These are phyloP conservation scores for Ammodytes marinus DNA, from an alignment of 2,113 vertebrate genomes.

Conservation along the genomic window DNA sequence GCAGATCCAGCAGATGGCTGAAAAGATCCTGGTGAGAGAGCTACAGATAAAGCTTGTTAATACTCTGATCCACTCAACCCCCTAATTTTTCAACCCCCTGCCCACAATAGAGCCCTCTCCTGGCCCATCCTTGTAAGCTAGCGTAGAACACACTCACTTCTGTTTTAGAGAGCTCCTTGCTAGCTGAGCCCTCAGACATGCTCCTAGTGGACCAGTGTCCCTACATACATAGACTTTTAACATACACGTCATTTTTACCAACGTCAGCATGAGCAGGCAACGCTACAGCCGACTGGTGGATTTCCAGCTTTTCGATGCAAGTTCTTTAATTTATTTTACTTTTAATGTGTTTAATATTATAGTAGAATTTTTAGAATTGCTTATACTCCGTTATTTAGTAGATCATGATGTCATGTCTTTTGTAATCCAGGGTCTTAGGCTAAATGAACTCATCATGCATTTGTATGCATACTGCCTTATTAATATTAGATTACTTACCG, in stretches of 20 bases:
- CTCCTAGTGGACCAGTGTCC: not conserved
- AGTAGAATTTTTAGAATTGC: not conserved
- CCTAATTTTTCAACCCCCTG: conserved; percentile 42
- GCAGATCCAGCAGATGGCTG: conserved; percentile 99
- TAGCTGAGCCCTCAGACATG: conserved; percentile 22
- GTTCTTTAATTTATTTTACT: conserved; percentile 38
- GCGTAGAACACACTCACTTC: conserved; percentile 21
- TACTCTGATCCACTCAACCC: conserved; percentile 45
- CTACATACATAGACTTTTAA: conserved; percentile 25
- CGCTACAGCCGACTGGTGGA: conserved; percentile 58
- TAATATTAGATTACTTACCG: too few relatives aligned
- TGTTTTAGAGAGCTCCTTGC: conserved; percentile 24
- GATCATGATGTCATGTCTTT: not conserved
- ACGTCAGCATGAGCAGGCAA: conserved; percentile 64
- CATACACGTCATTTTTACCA: not conserved
- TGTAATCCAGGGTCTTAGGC: not conserved
- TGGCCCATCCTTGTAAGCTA: conserved; percentile 36
- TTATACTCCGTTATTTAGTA: not conserved
- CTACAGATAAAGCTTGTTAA: conserved; percentile 68
- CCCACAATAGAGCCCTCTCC: conserved; percentile 27
- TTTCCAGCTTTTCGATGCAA: conserved; percentile 77
- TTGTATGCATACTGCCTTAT: not conserved
- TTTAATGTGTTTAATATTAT: not conserved
- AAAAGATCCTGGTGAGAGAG: conserved; percentile 98
- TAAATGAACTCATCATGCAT: not conserved